Base-by-base conservation (phyloP, 2,797 vertebrate genomes). In the Coracias cyanogaster region DNA sequence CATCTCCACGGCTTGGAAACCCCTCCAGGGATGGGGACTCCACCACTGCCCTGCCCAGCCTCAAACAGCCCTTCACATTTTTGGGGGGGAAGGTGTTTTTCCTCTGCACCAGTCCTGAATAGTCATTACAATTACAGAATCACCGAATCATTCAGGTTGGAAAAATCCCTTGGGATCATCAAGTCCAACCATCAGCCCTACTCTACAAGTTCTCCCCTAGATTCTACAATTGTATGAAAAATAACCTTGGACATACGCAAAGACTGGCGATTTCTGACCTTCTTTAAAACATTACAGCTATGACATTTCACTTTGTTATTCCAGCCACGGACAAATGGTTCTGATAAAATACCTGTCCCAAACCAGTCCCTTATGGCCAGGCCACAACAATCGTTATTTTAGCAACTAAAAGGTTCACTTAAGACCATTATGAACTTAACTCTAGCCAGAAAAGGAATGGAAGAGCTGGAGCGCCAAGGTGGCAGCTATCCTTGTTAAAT, bases 341-440 rank as follows among this genome's bases (percentile, higher is more conserved):
- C 74, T 48, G 67, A 67, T 48, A 51, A 87, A 87, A 55, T 31
- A 39, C 7, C 69, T 41, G 31, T 64, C 84, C 80, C 55, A 64
- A 82, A 71, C 60, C 5, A 67, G 60, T 45, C 67, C 60, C 91
- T 49, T 33, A 66, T 6, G 43, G 52, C 43, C 72, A 48, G 79
- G 70, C 33, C 73, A 85, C 85, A 91, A 70, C 48, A 31, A 67
- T 20, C 61, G 46, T 66, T 49, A 61, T 57, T 80, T 66, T 14
- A 86, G 62, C 37, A 78, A 71, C 76, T 89, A 64, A 83, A 93
- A 91, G 79, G 41, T 83, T 93, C 89, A 20, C 18, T 78, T 78
- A 81, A 20, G 39, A 81, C 82, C 70, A 58, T 86, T 86, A 90
- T 46, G 85, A 93, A 94, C 85, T 93, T 91, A 86, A 85, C 79